Evolutionary conservation across 2,797 vertebrate genomes (phyloP).

Genomic region (Percopsis omiscomaycus): DNA sequence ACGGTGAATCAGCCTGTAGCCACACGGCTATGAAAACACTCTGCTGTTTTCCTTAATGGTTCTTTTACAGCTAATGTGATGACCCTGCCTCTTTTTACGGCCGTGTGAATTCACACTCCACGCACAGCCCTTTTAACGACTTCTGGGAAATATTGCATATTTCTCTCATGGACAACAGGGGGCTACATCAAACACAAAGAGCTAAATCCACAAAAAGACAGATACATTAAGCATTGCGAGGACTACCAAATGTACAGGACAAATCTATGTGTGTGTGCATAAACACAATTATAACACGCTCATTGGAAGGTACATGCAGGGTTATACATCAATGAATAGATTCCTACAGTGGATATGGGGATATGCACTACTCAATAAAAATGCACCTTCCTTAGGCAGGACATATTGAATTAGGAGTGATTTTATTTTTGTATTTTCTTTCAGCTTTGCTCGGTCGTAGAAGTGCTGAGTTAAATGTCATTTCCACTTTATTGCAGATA

Average conservation of each 20-base stretch:
- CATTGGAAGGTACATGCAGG: background rate
- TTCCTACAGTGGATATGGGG: too few relatives aligned
- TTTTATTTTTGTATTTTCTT: constrained; percentile 26
- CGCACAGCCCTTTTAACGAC: background rate
- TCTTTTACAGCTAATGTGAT: constrained; percentile 6
- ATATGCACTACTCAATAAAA: too few relatives aligned
- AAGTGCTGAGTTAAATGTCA: constrained; percentile 78
- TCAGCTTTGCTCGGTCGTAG: constrained; percentile 53
- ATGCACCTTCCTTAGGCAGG: constrained; percentile 43
- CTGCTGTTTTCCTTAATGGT: constrained; percentile 5
- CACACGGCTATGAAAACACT: constrained; percentile 2
- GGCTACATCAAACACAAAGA: constrained; percentile 3
- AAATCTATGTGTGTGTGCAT: background rate
- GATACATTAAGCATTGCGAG: constrained; percentile 15
- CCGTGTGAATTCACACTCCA: constrained; percentile 12
- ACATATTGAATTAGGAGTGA: constrained; percentile 74
- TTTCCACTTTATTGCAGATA: constrained; percentile 74
- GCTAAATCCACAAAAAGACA: constrained; percentile 7
- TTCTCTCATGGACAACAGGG: constrained; percentile 2
- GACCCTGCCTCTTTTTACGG: background rate
- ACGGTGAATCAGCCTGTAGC: background rate
- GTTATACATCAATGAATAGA: constrained; percentile 1
- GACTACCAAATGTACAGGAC: too few relatives aligned
- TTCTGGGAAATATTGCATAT: background rate
- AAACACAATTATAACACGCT: background rate